Evolutionary conservation across 1,140 invertebrate genomes (phyloP).

Genomic region (Macrosteles quadrilineatus): DNA sequence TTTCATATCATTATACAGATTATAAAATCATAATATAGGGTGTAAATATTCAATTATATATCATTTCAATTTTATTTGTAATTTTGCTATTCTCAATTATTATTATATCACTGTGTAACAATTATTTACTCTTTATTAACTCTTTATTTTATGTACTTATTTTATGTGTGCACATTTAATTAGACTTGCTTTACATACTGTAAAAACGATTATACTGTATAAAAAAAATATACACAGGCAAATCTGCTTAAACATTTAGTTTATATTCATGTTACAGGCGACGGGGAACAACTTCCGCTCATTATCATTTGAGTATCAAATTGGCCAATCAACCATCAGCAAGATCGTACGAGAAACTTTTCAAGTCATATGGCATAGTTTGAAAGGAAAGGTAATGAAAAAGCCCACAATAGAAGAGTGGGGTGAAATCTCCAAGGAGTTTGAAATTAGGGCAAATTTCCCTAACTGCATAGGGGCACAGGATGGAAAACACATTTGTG

Average conservation of each 20-base stretch:
- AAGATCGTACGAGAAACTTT: slow-evolving; percentile 40
- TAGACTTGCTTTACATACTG: not conserved
- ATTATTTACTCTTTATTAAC: no score
- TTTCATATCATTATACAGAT: no score
- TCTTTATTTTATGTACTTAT: no score
- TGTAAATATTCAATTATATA: not conserved
- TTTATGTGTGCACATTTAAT: no score
- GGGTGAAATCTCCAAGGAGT: slow-evolving; percentile 26
- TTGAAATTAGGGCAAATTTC: slow-evolving; percentile 41
- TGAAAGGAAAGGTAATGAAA: slow-evolving; percentile 35
- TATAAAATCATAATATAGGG: no score
- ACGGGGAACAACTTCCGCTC: slow-evolving; percentile 38
- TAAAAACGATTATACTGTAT: not conserved
- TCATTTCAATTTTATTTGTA: no score
- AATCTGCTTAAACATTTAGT: slow-evolving; percentile 2
- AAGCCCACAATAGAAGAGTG: slow-evolving; percentile 34
- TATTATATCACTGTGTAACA: not conserved
- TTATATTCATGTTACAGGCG: slow-evolving; percentile 41
- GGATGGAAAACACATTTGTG: slow-evolving; percentile 50
- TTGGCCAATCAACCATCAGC: slow-evolving; percentile 39
- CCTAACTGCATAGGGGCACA: slow-evolving; percentile 47
- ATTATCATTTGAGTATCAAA: slow-evolving; percentile 37
- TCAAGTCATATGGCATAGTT: slow-evolving; percentile 34
- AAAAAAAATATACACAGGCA: not conserved
- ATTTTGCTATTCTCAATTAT: not conserved